Conservation (phyloP, 2,797 vertebrate genomes). For the Tokudaia tokunoshimensis region DNA sequence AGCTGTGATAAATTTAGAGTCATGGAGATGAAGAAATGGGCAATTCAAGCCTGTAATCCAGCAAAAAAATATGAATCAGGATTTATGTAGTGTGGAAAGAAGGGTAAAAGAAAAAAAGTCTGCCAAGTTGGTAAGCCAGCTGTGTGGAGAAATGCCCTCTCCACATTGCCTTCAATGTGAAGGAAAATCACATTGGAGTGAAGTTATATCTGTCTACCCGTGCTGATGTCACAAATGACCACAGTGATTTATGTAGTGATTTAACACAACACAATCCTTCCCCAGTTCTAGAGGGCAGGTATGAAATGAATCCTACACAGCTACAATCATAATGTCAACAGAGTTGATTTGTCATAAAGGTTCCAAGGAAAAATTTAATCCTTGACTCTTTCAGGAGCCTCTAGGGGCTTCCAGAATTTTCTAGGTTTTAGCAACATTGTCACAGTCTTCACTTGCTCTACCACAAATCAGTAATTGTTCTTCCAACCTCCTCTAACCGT, state of each 20-base stretch:
- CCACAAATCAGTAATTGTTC: neutral
- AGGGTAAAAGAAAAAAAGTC: neutral
- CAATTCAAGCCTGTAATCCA: neutral
- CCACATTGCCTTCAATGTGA: neutral
- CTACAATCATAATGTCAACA: neutral
- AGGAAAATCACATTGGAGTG: neutral
- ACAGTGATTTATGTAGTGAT: neutral
- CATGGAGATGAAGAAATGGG: neutral
- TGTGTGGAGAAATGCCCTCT: neutral
- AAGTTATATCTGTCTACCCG: neutral
- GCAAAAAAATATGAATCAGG: neutral
- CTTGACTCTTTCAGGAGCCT: neutral
- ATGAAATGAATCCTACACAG: neutral
- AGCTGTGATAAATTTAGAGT: constrained; percentile 3
- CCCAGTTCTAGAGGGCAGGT: neutral
- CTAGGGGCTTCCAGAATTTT: neutral
- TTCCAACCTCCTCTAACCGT: neutral
- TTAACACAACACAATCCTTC: neutral
- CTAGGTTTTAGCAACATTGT: neutral
- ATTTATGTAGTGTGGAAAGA: neutral
- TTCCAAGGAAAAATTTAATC: neutral
- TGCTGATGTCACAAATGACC: neutral
- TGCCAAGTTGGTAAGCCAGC: neutral
- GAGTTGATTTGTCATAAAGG: neutral
- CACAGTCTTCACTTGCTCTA: neutral